phyloP scores from a whole-genome alignment of 2,888 invertebrate species.

The Amblyteles armatorius region DNA sequence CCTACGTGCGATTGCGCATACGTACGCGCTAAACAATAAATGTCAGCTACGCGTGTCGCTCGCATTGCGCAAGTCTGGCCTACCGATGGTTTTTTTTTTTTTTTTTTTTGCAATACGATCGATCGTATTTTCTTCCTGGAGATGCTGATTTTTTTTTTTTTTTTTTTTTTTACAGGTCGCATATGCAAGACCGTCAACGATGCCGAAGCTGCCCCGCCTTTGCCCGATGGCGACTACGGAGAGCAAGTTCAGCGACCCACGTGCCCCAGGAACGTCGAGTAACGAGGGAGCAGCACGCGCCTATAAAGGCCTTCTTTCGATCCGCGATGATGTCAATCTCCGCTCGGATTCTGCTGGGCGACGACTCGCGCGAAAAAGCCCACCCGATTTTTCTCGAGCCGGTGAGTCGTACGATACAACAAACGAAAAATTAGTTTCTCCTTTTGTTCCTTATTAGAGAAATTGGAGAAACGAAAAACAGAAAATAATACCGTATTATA shows the following conservation, averaged over 20 bases:
- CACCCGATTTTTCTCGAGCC: conserved; percentile 4
- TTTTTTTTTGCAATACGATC: not conserved
- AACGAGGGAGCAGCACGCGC: conserved; percentile 39
- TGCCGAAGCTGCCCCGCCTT: conserved; percentile 73
- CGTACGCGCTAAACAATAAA: conserved; percentile 50
- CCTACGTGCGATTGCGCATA: conserved; percentile 27
- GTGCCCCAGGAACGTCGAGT: conserved; percentile 62
- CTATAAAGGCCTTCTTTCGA: conserved; percentile 81
- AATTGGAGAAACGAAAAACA: not conserved
- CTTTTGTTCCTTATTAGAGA: not conserved
- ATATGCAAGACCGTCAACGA: conserved; percentile 46
- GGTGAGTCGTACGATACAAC: conserved; percentile 44
- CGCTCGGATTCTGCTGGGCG: conserved; percentile 74
- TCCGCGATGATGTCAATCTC: conserved; percentile 78
- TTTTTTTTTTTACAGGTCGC: not conserved
- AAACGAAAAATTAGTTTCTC: not conserved
- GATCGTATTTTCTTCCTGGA: conserved; percentile 50
- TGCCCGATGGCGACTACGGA: conserved; percentile 62
- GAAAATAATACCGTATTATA: not conserved
- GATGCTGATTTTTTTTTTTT: not conserved
- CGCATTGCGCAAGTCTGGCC: conserved; percentile 56
- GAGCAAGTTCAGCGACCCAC: conserved; percentile 79
- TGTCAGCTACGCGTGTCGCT: conserved; percentile 45
- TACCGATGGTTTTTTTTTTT: conserved; percentile 30
- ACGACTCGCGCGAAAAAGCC: conserved; percentile 28